phyloP scores from a whole-genome alignment of 2,113 vertebrate species.

The Blennius ocellaris region DNA sequence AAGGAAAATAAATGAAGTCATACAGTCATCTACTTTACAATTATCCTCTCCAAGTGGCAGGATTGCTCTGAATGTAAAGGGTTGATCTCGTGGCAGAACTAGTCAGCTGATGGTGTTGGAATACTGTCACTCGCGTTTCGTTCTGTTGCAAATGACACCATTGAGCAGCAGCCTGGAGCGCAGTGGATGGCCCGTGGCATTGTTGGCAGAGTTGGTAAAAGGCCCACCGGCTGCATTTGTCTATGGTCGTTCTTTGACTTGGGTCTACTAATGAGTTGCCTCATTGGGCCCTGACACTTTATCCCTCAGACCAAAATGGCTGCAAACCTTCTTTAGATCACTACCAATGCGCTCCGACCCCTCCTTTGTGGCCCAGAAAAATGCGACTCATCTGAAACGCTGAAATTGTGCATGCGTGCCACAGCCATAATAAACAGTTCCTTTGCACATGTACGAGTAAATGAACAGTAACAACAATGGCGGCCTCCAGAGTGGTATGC shows the following conservation, averaged over 20 bases:
- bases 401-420: too few relatives aligned
- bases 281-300: conserved; percentile 25
- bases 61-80: neutral
- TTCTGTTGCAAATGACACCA: conserved; percentile 4
- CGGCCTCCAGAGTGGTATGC: too few relatives aligned
- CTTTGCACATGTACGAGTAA: too few relatives aligned
- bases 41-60: neutral
- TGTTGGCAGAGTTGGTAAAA: conserved; percentile 34
- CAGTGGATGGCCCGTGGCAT: conserved; percentile 8
- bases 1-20: neutral
- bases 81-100: neutral
- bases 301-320: conserved; percentile 45
- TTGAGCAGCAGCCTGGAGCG: neutral
- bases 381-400: too few relatives aligned
- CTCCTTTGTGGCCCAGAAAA: conserved; percentile 6
- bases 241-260: conserved; percentile 51
- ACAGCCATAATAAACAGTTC: too few relatives aligned
- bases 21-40: neutral
- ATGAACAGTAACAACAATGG: too few relatives aligned
- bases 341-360: conserved; percentile 31
- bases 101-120: neutral
- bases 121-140: neutral
- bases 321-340: conserved; percentile 53
- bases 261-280: conserved; percentile 58
- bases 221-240: conserved; percentile 28